phyloP scores from a whole-genome alignment of 1,140 invertebrate genomes.

The Drosophila albomicans region DNA sequence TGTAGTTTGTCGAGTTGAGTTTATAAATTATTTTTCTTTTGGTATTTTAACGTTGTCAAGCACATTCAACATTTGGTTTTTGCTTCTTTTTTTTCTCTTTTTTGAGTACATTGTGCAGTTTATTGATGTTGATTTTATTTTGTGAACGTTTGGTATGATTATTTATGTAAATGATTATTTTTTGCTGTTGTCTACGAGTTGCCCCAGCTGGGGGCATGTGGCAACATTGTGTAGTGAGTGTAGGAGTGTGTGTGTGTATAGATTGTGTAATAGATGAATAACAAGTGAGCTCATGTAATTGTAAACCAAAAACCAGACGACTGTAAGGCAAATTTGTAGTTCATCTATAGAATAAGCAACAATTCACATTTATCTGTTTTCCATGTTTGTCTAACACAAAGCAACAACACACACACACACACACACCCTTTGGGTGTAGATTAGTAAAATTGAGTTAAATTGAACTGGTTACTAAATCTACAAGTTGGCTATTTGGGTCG shows the following conservation, averaged over 20 bases:
- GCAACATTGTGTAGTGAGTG: background rate
- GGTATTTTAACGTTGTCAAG: conserved; percentile 37
- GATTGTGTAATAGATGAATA: conserved; percentile 18
- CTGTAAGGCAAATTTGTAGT: conserved; percentile 12
- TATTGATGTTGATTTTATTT: conserved; percentile 71
- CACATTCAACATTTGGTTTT: conserved; percentile 10
- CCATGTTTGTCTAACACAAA: conserved; percentile 9
- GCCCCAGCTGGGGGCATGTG: background rate
- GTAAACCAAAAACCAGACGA: background rate
- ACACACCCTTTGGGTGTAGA: conserved; percentile 21
- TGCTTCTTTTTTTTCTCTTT: conserved; percentile 48
- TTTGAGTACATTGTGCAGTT: conserved; percentile 48
- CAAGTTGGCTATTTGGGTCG: conserved; percentile 36
- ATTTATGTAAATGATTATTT: conserved; percentile 71
- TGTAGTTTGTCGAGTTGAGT: background rate
- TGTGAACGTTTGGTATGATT: conserved; percentile 56
- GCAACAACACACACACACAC: background rate
- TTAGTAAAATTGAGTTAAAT: conserved; percentile 49
- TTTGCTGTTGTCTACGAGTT: conserved; percentile 28
- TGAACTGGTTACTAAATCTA: conserved; percentile 33
- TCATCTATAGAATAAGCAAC: conserved; percentile 17
- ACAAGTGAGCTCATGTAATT: conserved; percentile 15
- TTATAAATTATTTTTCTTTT: background rate
- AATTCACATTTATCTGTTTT: conserved; percentile 27
- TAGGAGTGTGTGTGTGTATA: background rate